Evolutionary conservation across 37 sponge, comb jelly and placozoan species (phyloP), one percentile per base, ranked within the genome.

Genomic region (Halisarca cf. caerulea): DNA sequence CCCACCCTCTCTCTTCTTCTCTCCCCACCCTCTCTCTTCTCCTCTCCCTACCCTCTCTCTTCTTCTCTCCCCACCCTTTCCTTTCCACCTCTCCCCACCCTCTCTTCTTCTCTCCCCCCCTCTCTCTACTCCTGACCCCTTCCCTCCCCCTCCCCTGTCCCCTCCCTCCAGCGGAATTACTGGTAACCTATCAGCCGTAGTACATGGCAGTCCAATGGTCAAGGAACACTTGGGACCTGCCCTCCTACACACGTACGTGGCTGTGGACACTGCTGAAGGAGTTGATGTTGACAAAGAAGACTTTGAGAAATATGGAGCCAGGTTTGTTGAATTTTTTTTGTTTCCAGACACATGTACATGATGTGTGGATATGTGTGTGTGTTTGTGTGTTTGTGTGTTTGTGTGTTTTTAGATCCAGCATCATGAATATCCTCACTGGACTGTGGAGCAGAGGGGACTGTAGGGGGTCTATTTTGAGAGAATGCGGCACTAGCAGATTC

Each of bases 271-370:
- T 0, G 86, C 90, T 27, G 96, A 95, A 53, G 96, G 96, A 3
- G 88, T 95, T 60, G 96, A 95, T 81, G 96, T 95, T 43, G 96
- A 95, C 88, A 95, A 92, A 54, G 96, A 95, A 59, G 66, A 90
- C 61, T 95, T 95, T 86, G 96, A 95, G 60, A 95, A 95, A 66
- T 95, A 88, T 81, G 72, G 86, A 9, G 80, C 96, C 51, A 75
- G 96, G 88, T 89, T 62, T 24, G 71, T 21, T 5, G 23, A 20
- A 55, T 55, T 11, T 55, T 20, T 17, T 17, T 55, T 55, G 11
- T 55, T 55, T 11, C 17, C 57, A 55, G 57, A n/a, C n/a, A n/a
- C n/a, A n/a, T 55, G 57, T 11, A 55, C 11, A 55, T 17, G 11
- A 20, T 66, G 68, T 9, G 68, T n/a, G 28, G 14, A 36, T 69